Evolutionary conservation across 2,888 invertebrate species (phyloP), one percentile per base, ranked within the genome.

Genomic region (Thera britannica): DNA sequence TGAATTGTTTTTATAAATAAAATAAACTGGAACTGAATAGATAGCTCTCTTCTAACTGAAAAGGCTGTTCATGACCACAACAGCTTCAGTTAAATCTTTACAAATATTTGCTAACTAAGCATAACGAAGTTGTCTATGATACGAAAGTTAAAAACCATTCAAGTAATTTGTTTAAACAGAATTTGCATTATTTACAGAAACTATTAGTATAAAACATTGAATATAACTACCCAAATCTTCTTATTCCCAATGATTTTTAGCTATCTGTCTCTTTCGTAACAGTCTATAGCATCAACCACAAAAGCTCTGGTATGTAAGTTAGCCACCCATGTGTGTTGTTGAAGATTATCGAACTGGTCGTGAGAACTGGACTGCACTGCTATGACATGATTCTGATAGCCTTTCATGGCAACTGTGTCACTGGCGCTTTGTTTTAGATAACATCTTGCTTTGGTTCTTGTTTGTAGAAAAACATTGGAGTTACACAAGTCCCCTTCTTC

Each of bases 301-400:
- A 60, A 52, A 65, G 56, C 62, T 48, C 55, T 51, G 58, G 62
- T 58, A 66, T 60, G 66, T 49, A 34, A 59, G 12, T 67, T 68
- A 7, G 68, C 71, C 68, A 66, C 68, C 72, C 67, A 70, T 62
- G 68, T 71, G 61, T 67, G 68, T 60, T 72, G 64, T 66, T 63
- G 71, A 60, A 72, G 72, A 71, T 72, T 71, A 74, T 68, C 72
- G 36, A 67, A 58, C 65, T 62, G 8, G 55, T 60, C 71, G 69
- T 75, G 73, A 61, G 72, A 73, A 72, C 63, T 72, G 67, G 68
- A 63, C 63, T 72, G 67, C 67, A 63, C 70, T 68, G 69, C 54
- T 67, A 65, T 64, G 71, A 67, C 64, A 72, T 41, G 38, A 46
- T 46, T 9, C 49, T 46, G 48, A 35, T 59, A 55, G 44, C 48